Conservation (phyloP, 2,888 invertebrate species). For the Rambutsinella grinnellia region DNA sequence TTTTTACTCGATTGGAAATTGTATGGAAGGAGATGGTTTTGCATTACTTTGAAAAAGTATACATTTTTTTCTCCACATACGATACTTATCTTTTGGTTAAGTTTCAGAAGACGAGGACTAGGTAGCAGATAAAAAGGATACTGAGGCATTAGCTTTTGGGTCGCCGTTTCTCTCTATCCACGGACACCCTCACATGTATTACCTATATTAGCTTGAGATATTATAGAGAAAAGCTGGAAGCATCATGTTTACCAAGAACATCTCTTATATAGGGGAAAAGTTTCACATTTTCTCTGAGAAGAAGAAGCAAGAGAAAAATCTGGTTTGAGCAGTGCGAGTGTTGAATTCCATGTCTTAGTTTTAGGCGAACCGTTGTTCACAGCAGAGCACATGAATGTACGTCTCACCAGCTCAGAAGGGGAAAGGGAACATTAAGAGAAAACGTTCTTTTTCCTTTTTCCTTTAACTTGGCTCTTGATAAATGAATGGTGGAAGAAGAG, state of each 20-base stretch:
- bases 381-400: not conserved
- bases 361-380: not conserved
- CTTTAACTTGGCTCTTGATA: not conserved
- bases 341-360: not conserved
- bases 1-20: too few species aligned
- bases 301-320: not conserved
- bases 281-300: not conserved
- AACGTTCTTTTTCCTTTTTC: not conserved
- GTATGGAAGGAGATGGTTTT: too few species aligned
- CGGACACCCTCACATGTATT: not conserved
- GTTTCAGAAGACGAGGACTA: not conserved
- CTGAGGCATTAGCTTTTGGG: not conserved
- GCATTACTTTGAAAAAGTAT: too few species aligned
- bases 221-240: not conserved
- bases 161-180: not conserved
- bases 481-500: not conserved
- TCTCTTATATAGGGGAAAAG: not conserved
- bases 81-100: too few species aligned
- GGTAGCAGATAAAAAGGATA: not conserved
- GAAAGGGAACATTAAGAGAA: not conserved
- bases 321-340: not conserved
- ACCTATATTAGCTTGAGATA: not conserved
- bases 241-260: not conserved
- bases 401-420: not conserved
- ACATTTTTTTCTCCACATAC: too few species aligned